Evolutionary conservation across 2,888 invertebrate species (phyloP).

Genomic region (Cheilosia variabilis): DNA sequence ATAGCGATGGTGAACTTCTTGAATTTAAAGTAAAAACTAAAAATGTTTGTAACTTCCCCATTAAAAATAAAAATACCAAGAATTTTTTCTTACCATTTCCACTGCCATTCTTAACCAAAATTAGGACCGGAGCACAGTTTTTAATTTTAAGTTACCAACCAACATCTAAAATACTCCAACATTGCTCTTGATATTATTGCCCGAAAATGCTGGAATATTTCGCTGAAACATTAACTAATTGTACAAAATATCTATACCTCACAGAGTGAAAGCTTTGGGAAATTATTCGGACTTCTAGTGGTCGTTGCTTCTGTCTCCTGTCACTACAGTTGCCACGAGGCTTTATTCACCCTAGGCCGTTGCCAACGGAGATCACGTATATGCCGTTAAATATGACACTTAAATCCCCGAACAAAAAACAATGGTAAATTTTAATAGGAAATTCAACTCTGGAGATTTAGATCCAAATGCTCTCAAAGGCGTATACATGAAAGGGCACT

Average conservation of each 20-base stretch:
- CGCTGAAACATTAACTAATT: background rate
- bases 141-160: too few species aligned
- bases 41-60: too few species aligned
- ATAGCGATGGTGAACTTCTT: too few species aligned
- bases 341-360: background rate
- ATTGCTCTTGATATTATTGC: background rate
- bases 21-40: too few species aligned
- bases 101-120: too few species aligned
- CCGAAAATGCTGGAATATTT: background rate
- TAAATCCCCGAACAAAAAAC: slow-evolving; percentile 56
- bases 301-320: background rate
- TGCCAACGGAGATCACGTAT: background rate
- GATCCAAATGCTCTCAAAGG: slow-evolving; percentile 59
- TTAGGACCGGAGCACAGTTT: too few species aligned
- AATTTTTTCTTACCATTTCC: too few species aligned
- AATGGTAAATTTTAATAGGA: slow-evolving; percentile 52
- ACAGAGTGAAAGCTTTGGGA: background rate
- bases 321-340: slow-evolving; percentile 22
- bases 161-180: too few species aligned
- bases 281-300: slow-evolving; percentile 19
- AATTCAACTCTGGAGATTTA: slow-evolving; percentile 55
- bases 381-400: slow-evolving; percentile 1
- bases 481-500: slow-evolving; percentile 33
- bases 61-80: too few species aligned
- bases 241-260: background rate